A percentile compares a stretch with the other conserved stretches of the same genome.
Evolutionary conservation across 2,888 invertebrate species (phyloP).

Genomic region (Piscicola geometra): DNA sequence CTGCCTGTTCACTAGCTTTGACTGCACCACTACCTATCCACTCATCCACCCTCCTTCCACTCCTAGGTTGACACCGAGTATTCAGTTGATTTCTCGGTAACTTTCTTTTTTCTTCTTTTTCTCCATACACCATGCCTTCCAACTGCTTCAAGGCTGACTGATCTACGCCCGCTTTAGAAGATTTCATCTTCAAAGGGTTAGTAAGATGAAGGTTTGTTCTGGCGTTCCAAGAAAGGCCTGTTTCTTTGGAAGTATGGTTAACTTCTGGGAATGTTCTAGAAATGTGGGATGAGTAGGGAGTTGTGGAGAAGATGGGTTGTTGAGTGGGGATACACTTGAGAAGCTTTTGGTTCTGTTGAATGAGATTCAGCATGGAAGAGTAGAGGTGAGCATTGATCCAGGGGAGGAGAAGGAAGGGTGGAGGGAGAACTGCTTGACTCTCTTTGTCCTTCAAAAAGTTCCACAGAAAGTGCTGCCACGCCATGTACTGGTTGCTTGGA

Average conservation of each 20-base stretch:
- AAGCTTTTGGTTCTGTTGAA: too few species aligned
- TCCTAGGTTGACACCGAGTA: background rate
- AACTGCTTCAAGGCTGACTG: slow-evolving; percentile 5
- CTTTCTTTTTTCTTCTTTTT: background rate
- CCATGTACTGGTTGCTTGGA: background rate
- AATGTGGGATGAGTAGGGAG: too few species aligned
- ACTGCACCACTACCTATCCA: too few species aligned
- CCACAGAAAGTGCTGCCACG: background rate
- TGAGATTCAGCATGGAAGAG: background rate
- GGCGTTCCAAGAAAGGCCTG: too few species aligned
- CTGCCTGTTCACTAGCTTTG: background rate
- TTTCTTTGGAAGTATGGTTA: too few species aligned
- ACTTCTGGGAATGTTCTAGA: too few species aligned
- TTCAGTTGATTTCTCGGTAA: background rate
- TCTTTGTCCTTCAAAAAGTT: slow-evolving; percentile 1
- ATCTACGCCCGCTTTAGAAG: too few species aligned
- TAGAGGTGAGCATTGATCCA: slow-evolving; percentile 2
- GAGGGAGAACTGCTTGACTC: background rate
- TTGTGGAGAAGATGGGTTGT: too few species aligned
- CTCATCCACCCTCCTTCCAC: too few species aligned
- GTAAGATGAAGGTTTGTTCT: too few species aligned
- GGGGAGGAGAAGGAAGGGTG: slow-evolving; percentile 4
- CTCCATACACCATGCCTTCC: slow-evolving; percentile 12
- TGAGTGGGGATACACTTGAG: too few species aligned
- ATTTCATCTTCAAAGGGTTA: too few species aligned